A percentile compares a stretch with the other conserved stretches of the same genome.
Conservation (phyloP, 2,113 vertebrate genomes). For the Sterna hirundo region DNA sequence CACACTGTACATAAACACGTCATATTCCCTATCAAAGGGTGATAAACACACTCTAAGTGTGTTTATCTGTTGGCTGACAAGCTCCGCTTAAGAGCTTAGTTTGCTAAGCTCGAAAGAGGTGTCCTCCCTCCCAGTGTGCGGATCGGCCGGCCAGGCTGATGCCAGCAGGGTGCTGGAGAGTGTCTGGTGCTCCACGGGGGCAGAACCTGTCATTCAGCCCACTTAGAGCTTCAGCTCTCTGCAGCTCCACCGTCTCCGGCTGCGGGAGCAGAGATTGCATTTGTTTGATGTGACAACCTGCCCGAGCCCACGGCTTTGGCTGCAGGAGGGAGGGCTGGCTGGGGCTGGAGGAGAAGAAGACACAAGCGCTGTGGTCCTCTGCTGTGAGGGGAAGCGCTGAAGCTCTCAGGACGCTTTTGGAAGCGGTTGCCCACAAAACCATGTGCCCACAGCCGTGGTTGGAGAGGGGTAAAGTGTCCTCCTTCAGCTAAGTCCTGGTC, state of each 20-base stretch:
- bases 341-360: neutral
- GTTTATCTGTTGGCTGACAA: constrained; percentile 47
- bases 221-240: neutral
- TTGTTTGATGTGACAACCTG: rapidly evolving
- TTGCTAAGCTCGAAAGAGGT: neutral
- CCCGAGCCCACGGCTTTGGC: rapidly evolving
- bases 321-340: neutral
- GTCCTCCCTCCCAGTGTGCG: rapidly evolving
- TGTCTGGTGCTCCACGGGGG: neutral
- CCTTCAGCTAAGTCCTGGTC: neutral
- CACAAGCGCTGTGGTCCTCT: neutral
- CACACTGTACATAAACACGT: neutral
- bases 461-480: neutral
- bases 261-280: neutral
- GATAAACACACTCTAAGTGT: constrained; percentile 18
- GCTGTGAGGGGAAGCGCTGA: rapidly evolving
- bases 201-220: neutral
- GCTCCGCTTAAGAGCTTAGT: neutral
- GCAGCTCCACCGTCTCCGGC: neutral
- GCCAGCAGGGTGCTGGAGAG: neutral
- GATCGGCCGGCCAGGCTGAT: rapidly evolving
- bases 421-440: rapidly evolving
- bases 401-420: neutral
- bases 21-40: neutral
- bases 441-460: rapidly evolving